Evolutionary conservation across 2,888 invertebrate genomes (phyloP), one percentile per base, ranked within the genome.

Genomic region (Ptychoptera contaminata): DNA sequence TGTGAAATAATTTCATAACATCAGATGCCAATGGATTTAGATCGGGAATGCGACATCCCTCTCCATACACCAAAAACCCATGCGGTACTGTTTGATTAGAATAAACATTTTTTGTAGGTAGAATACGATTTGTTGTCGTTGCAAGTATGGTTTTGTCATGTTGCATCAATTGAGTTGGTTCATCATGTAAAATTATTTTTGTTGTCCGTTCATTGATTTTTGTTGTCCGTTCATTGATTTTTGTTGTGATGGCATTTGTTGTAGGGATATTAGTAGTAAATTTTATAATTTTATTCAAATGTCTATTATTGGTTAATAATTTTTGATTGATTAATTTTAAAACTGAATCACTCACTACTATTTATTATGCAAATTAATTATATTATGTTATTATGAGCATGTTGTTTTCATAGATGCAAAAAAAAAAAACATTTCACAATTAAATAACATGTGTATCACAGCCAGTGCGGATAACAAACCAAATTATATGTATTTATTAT

Each of bases 41-140:
- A 48, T 76, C 72, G 12, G 73, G 68, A 56, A 80, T 79, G 55
- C 70, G 71, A 54, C 80, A 81, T 55, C 69, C 71, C 35, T 73
- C 65, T 55, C 71, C 78, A 66, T 72, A 66, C 9, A 66, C 66
- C 34, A 66, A 55, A 53, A 59, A 66, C 47, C 64, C 65, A 62
- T 57, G 43, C 40, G 60, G 57, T 44, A 42, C 42, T 42, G 42
- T 31, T 23, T 23, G 23, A 23, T 23, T 23, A 23, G 23, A 23
- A 40, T 29, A 30, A 14, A 40, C 29, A 40, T 40, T 29, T 40
- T 16, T 40, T 40, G 40, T 40, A 30, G 30, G 15, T 14, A 30
- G 29, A 29, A 14, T 14, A 30, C 30, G 40, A 8, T 30, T 40
- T 40, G 29, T 40, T 9, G 40, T 30, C 29, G 30, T 9, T 14